These are phyloP conservation scores for Mycalesis mineus DNA, from an alignment of 2,888 invertebrate species.

Conservation along the genomic window DNA sequence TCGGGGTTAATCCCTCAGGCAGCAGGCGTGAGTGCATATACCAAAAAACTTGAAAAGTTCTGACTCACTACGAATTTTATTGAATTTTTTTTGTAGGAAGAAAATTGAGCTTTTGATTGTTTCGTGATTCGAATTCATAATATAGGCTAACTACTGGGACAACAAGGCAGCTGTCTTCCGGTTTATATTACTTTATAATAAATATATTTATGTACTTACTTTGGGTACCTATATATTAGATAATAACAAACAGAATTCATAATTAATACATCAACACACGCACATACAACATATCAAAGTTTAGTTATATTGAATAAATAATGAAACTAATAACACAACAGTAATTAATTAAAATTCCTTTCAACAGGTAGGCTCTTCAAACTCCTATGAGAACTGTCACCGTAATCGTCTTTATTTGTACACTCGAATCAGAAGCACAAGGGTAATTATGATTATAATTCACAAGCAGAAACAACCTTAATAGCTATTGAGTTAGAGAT, in stretches of 20 bases:
- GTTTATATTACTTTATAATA: background rate
- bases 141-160: too few relatives aligned
- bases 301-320: background rate
- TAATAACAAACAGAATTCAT: too few relatives aligned
- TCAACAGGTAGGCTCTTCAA: conserved; percentile 41
- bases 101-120: too few relatives aligned
- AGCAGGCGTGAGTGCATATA: too few relatives aligned
- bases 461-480: conserved; percentile 2
- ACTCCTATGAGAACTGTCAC: conserved; percentile 61
- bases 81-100: too few relatives aligned
- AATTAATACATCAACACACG: too few relatives aligned
- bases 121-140: too few relatives aligned
- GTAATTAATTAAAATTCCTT: conserved; percentile 24
- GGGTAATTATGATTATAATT: background rate
- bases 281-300: background rate
- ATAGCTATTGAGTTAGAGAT: conserved; percentile 1
- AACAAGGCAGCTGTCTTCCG: too few relatives aligned
- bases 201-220: background rate
- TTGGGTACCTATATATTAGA: background rate
- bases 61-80: too few relatives aligned
- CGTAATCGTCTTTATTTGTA: conserved; percentile 56
- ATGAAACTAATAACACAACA: conserved; percentile 1
- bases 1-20: too few relatives aligned
- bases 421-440: conserved; percentile 33
- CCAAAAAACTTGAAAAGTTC: too few relatives aligned